Evolutionary conservation across 2,113 vertebrate genomes (phyloP), one percentile per base, ranked within the genome.

Genomic region (Prionailurus viverrinus): DNA sequence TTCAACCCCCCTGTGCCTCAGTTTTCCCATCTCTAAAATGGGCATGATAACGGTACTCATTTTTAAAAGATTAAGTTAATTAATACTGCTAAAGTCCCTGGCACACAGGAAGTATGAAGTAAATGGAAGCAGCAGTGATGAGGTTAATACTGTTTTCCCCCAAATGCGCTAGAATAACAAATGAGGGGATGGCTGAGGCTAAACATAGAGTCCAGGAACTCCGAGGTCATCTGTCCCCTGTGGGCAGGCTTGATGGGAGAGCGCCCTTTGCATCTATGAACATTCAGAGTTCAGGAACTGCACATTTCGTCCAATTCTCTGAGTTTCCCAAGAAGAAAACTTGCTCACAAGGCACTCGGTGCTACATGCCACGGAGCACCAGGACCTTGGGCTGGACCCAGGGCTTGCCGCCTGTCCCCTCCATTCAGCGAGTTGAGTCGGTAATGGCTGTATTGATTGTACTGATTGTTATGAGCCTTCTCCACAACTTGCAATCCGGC

Each of bases 401-500:
- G 9, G 14, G 74, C 33, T 65, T 5, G 7, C 68, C 0, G 0
- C 33, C n/a, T 33, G 11, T 41, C 5, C 16, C 48, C 71, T 51
- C 2, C 81, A 15, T 7, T 58, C 4, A 76, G 33, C 31, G 33
- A 25, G 63, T 79, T 55, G 51, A 8, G 45, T 83, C 88, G 21
- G 12, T 92, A 73, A 68, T 23, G 1, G 6, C 39, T 3, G 31
- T 41, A 68, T 84, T 45, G 55, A 83, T 65, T 39, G 39, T 39
- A 39, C 4, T 39, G 39, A 2, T 31, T 27, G 61, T 55, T 65
- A 10, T 0, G 33, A 76, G 78, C 74, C 86, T 82, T 91, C n/a
- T n/a, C 85, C 25, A 19, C 0, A 1, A 55, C 29, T 74, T 10
- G 41, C 61, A 12, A 18, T 33, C 29, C 0, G 0, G 33, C 53